A percentile compares a stretch with the other conserved stretches of the same genome.
These are phyloP conservation scores for Chloroceryle inda DNA, from an alignment of 2,797 vertebrate genomes.

Conservation along the genomic window DNA sequence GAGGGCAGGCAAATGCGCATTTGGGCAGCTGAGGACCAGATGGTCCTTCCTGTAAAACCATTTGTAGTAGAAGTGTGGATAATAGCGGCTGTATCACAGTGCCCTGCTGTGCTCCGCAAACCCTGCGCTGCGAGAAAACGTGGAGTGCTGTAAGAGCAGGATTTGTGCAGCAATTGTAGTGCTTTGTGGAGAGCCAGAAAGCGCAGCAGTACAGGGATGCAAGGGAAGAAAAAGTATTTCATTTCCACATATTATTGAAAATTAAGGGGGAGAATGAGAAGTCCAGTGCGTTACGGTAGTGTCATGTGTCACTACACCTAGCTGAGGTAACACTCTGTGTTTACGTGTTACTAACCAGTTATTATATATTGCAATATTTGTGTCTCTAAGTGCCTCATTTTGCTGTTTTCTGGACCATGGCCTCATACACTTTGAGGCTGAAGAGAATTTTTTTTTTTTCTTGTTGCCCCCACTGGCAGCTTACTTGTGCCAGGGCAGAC, in stretches of 20 bases:
- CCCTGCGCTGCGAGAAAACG: rapidly evolving
- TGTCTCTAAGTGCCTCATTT: not conserved
- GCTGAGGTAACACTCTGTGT: not conserved
- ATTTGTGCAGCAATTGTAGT: not conserved
- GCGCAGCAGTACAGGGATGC: not conserved
- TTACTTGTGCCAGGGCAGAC: not conserved
- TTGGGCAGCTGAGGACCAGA: not conserved
- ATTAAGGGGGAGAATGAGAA: not conserved
- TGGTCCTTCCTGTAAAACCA: not conserved
- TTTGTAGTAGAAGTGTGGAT: not conserved
- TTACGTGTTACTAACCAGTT: not conserved
- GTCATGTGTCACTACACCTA: not conserved
- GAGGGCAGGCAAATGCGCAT: not conserved
- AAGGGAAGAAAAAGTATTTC: not conserved
- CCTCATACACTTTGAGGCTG: not conserved
- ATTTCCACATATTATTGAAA: not conserved
- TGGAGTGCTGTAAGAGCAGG: not conserved
- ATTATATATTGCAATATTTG: not conserved
- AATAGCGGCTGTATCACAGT: rapidly evolving
- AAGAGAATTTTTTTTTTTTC: not conserved
- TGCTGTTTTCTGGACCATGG: not conserved
- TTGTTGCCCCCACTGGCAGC: not conserved
- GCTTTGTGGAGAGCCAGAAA: not conserved
- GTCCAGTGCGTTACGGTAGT: rapidly evolving
- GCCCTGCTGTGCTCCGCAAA: not conserved